A percentile compares a stretch with the other conserved stretches of the same genome.
phyloP scores from a whole-genome alignment of 1,140 invertebrate genomes.

The Drosophila jambulina region DNA sequence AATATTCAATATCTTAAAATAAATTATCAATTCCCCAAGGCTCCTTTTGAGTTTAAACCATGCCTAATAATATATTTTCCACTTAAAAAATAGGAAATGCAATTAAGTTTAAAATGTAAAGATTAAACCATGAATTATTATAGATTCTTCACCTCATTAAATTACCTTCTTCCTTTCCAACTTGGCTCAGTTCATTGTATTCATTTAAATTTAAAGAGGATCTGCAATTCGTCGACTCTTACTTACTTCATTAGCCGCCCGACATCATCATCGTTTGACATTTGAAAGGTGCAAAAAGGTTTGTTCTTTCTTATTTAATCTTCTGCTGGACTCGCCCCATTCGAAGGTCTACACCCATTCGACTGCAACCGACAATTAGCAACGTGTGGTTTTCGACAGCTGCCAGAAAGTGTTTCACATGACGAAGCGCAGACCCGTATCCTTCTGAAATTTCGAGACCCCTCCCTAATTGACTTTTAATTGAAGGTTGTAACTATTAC shows the following conservation, averaged over 20 bases:
- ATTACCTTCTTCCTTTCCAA: no score
- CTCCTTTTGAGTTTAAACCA: not conserved
- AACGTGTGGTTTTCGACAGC: slow-evolving; percentile 72
- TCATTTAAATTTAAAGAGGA: not conserved
- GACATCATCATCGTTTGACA: slow-evolving; percentile 49
- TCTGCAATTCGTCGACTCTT: not conserved
- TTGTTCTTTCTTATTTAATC: slow-evolving; percentile 52
- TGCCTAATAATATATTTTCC: not conserved
- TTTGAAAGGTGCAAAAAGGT: slow-evolving; percentile 75
- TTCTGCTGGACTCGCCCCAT: slow-evolving; percentile 35
- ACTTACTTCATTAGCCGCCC: not conserved
- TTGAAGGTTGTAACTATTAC: slow-evolving; percentile 66
- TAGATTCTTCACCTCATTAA: no score
- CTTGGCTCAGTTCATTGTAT: not conserved
- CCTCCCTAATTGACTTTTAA: slow-evolving; percentile 74
- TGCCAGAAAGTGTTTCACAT: slow-evolving; percentile 49
- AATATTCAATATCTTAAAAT: not conserved
- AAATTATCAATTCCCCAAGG: not conserved
- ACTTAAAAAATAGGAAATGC: not conserved
- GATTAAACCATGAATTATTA: no score
- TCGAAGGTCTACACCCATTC: slow-evolving; percentile 17
- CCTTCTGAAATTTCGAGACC: slow-evolving; percentile 33
- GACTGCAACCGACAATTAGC: slow-evolving; percentile 66
- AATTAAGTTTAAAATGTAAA: no score
- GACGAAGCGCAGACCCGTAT: slow-evolving; percentile 34